A percentile compares a stretch with the other conserved stretches of the same genome.
These are phyloP conservation scores for Ectropis crepuscularia DNA, from an alignment of 2,888 invertebrate species.

Conservation along the genomic window DNA sequence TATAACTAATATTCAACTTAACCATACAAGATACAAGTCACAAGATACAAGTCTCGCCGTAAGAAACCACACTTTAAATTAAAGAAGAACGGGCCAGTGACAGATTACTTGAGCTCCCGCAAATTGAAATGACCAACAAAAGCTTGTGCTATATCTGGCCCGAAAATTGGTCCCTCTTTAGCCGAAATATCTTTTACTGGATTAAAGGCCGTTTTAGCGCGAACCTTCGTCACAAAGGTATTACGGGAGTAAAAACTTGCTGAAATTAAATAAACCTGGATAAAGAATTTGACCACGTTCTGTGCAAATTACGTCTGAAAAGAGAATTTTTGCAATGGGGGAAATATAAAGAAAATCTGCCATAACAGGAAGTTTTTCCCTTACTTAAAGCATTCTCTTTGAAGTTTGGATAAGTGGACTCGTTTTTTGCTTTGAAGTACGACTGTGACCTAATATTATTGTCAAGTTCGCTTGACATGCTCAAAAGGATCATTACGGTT, in stretches of 20 bases:
- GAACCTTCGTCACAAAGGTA: constrained; percentile 29
- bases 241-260: constrained; percentile 17
- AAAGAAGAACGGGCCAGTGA: background rate
- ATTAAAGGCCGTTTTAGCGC: constrained; percentile 24
- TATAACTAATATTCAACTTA: no score
- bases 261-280: constrained; percentile 13
- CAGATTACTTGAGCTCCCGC: background rate
- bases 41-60: no score
- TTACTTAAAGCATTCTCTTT: constrained; percentile 10
- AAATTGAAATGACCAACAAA: constrained; percentile 9
- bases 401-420: background rate
- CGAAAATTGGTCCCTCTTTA: constrained; percentile 18
- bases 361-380: background rate
- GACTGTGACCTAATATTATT: background rate
- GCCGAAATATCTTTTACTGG: constrained; percentile 25
- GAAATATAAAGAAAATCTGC: background rate
- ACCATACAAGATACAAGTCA: no score
- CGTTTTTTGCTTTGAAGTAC: constrained; percentile 1
- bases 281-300: constrained; percentile 8
- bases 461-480: no score
- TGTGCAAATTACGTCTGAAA: background rate
- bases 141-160: constrained; percentile 7
- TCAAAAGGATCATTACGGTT: no score
- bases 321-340: background rate
- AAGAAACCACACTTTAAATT: background rate